Evolutionary conservation across 2,888 invertebrate genomes (phyloP).

Genomic region (Altica lythri): DNA sequence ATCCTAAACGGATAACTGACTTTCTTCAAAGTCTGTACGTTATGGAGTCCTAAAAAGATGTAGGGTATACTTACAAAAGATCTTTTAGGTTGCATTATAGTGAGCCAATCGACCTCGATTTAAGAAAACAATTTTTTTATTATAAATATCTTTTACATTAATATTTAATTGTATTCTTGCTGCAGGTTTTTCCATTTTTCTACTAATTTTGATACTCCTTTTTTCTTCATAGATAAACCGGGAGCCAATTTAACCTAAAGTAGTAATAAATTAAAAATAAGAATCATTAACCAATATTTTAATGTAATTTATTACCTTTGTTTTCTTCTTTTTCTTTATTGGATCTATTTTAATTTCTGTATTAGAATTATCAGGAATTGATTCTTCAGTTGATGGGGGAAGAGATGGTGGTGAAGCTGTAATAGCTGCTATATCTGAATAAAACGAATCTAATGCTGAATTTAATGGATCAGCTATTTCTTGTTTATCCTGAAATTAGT

Average conservation of each 20-base stretch:
- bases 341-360: slow-evolving; percentile 40
- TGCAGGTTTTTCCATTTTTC: slow-evolving; percentile 76
- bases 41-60: no score
- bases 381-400: slow-evolving; percentile 13
- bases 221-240: slow-evolving; percentile 70
- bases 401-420: slow-evolving; percentile 30
- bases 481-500: background rate
- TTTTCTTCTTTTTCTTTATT: slow-evolving; percentile 57
- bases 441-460: slow-evolving; percentile 63
- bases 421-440: slow-evolving; percentile 64
- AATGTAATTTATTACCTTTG: slow-evolving; percentile 45
- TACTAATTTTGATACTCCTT: slow-evolving; percentile 70
- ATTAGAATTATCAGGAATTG: background rate
- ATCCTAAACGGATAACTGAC: no score
- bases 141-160: no score
- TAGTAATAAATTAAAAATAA: slow-evolving; percentile 17
- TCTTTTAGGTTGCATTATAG: no score
- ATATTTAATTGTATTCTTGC: slow-evolving; percentile 31
- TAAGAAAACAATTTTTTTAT: no score
- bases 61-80: no score
- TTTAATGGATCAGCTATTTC: slow-evolving; percentile 30
- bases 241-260: slow-evolving; percentile 62
- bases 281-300: background rate
- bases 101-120: no score
- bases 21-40: no score